phyloP scores from a whole-genome alignment of 2,797 vertebrate species.

The Pogonophryne albipinna region DNA sequence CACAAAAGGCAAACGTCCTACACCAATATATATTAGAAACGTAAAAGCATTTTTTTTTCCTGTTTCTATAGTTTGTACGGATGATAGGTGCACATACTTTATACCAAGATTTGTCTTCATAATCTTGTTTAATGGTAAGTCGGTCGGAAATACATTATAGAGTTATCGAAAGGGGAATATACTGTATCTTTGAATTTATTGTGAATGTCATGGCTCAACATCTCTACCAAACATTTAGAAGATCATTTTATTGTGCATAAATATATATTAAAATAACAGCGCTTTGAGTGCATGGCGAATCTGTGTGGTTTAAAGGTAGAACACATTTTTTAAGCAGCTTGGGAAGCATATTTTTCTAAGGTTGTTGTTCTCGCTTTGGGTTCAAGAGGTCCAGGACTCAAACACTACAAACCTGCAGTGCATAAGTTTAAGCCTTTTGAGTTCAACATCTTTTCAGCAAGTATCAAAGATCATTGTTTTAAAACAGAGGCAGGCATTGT shows the following conservation, averaged over 20 bases:
- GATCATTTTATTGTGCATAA: background rate
- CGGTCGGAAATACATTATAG: background rate
- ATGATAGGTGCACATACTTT: background rate
- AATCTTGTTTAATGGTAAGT: background rate
- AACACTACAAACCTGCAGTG: background rate
- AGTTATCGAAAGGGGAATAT: background rate
- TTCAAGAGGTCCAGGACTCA: background rate
- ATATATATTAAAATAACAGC: slow-evolving; percentile 23
- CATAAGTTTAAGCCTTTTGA: background rate
- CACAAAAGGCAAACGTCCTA: background rate
- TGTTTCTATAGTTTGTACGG: background rate
- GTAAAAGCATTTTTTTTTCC: background rate
- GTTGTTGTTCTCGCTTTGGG: background rate
- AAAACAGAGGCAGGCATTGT: background rate
- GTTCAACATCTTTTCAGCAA: background rate
- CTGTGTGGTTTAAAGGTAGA: background rate
- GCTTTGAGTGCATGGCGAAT: background rate
- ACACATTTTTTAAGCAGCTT: background rate
- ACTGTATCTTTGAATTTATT: background rate
- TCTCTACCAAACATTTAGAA: background rate
- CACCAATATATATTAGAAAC: background rate
- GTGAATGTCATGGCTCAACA: background rate
- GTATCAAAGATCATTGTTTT: background rate
- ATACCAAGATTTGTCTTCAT: background rate
- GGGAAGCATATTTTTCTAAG: background rate